Evolutionary conservation across 2,797 vertebrate genomes (phyloP), one percentile per base, ranked within the genome.

Genomic region (Alauda arvensis): DNA sequence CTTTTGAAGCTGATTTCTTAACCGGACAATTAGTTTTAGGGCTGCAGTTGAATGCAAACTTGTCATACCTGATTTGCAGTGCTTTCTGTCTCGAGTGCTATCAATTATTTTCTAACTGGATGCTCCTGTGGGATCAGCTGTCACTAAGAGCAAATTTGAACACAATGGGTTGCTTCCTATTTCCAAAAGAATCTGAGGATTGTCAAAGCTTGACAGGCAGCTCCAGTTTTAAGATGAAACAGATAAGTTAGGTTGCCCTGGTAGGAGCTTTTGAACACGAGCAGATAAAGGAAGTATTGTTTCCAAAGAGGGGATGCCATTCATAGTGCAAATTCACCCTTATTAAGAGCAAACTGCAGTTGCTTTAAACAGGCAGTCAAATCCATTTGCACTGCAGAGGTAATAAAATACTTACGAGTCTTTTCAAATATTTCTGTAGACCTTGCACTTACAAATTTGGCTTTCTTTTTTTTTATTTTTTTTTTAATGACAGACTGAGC

Each of bases 151-250:
- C 80, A 84, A 89, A 91, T 94, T 91, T 80, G 89, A 95, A 86
- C 89, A 93, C 95, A 95, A 95, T 95, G 76, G 89, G 90, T 88
- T 93, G 87, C 93, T 97, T 96, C 96, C 95, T 94, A 85, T 92
- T 95, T 92, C 91, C 85, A 93, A 89, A 96, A 93, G 93, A 91
- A 91, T 93, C 81, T 87, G 88, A 94, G 65, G 89, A 87, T 92
- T 91, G 94, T 93, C 51, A 91, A 72, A 79, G 87, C 63, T 90
- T 91, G 94, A 92, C 83, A 76, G 93, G 81, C 88, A 85, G 80
- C 82, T 92, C 82, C 31, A 43, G 79, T 90, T 93, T 95, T 56
- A 91, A 93, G 95, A 95, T 92, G 94, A 92, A 95, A 55, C 51
- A 90, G 94, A 94, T 96, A 96, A 96, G 94, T 91, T 83, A 43